Conservation (phyloP, 2,113 vertebrate genomes). For the Centrocercus urophasianus region DNA sequence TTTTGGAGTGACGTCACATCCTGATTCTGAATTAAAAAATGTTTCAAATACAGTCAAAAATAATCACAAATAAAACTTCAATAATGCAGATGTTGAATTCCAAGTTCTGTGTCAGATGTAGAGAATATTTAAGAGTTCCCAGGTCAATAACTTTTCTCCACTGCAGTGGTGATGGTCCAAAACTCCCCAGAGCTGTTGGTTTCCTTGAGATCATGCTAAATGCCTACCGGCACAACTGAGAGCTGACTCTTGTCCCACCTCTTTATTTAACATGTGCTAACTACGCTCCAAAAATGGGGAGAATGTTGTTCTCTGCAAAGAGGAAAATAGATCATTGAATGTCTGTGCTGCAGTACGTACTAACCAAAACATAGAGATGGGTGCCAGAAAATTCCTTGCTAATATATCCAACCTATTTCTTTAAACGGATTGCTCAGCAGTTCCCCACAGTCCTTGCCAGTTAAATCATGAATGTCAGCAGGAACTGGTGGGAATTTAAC, state of each 20-base stretch:
- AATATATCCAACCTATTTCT: conserved; percentile 29
- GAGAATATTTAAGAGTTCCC: neutral
- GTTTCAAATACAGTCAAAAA: neutral
- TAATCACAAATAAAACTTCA: neutral
- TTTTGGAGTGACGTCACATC: neutral
- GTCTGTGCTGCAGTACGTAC: neutral
- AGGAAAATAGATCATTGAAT: neutral
- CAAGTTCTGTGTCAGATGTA: neutral
- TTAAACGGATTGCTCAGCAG: conserved; percentile 34
- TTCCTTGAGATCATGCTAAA: neutral
- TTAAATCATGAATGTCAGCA: conserved; percentile 24
- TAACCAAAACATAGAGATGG: neutral
- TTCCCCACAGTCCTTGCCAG: neutral
- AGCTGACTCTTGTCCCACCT: neutral
- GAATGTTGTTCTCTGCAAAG: neutral
- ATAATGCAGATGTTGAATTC: neutral
- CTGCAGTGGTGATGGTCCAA: neutral
- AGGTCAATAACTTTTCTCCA: neutral
- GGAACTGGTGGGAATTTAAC: conserved; percentile 17
- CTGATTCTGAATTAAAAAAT: neutral
- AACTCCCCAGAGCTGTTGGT: neutral
- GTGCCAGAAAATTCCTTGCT: conserved; percentile 37
- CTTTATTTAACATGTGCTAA: neutral
- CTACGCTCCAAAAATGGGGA: neutral
- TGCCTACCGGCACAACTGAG: neutral